A percentile compares a stretch with the other conserved stretches of the same genome.
phyloP scores from a whole-genome alignment of 2,113 vertebrate species.

The Paraplagusia blochii region DNA sequence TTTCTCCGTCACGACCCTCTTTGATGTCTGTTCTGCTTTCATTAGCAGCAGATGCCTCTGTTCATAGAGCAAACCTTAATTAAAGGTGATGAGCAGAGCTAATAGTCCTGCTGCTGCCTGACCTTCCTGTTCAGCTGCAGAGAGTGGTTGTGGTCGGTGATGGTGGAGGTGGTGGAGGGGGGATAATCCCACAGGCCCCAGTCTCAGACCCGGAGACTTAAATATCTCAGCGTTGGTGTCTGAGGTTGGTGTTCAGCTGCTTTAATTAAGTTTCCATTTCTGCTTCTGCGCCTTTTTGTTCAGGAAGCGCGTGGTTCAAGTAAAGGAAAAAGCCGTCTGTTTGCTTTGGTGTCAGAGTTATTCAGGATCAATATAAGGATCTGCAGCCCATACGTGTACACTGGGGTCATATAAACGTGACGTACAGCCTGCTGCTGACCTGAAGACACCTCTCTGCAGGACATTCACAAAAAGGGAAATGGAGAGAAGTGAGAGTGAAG shows the following conservation, averaged over 20 bases:
- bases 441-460: conserved; percentile 21
- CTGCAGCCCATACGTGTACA: conserved; percentile 67
- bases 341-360: conserved; percentile 78
- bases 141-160: conserved; percentile 7
- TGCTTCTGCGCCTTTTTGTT: conserved; percentile 58
- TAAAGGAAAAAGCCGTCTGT: conserved; percentile 69
- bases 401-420: conserved; percentile 63
- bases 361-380: conserved; percentile 76
- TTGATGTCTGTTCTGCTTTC: conserved; percentile 72
- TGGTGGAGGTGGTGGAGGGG: too few relatives aligned
- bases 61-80: conserved; percentile 69
- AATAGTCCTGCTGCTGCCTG: conserved; percentile 65
- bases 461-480: too few relatives aligned
- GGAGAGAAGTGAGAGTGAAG: too few relatives aligned
- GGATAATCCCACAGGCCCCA: background rate
- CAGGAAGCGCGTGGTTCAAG: too few relatives aligned
- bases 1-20: conserved; percentile 31
- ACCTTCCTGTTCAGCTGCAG: conserved; percentile 67
- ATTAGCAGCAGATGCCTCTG: conserved; percentile 74
- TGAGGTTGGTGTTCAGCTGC: conserved; percentile 73
- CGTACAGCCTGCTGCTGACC: conserved; percentile 52
- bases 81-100: conserved; percentile 74
- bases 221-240: conserved; percentile 47
- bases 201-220: conserved; percentile 48
- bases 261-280: conserved; percentile 73